phyloP scores from a whole-genome alignment of 2,113 vertebrate species.

The Climacteris rufus region DNA sequence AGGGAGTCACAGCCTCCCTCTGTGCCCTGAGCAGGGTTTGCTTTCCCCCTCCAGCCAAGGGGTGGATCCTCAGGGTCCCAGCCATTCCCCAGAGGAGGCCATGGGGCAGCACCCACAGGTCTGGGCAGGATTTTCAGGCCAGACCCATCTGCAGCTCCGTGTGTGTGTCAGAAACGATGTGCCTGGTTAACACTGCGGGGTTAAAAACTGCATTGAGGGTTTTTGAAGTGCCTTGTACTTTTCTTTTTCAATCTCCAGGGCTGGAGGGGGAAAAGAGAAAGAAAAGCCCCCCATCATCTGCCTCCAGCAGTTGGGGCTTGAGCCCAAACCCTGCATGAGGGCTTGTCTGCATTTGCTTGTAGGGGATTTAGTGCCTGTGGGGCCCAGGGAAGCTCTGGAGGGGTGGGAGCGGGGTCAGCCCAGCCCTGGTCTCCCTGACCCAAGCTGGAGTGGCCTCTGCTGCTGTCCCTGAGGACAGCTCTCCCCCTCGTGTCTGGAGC shows the following conservation, averaged over 20 bases:
- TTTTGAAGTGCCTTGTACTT: background rate
- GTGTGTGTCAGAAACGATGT: accelerated
- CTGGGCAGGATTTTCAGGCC: background rate
- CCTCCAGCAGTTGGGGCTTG: background rate
- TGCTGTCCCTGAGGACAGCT: background rate
- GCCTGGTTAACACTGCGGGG: no score
- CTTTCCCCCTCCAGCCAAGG: background rate
- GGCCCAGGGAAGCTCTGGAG: accelerated
- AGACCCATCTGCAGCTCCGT: background rate
- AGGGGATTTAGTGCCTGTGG: background rate
- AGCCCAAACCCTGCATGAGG: background rate
- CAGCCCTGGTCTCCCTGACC: background rate
- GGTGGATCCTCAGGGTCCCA: accelerated
- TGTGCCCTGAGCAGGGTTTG: background rate
- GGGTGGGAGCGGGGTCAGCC: background rate
- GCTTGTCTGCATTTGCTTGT: accelerated
- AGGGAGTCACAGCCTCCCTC: background rate
- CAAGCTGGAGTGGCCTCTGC: background rate
- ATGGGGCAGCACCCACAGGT: background rate
- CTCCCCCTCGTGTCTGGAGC: background rate
- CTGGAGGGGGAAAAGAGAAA: background rate
- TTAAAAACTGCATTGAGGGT: background rate
- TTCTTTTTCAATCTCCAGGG: background rate
- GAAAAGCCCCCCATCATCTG: background rate
- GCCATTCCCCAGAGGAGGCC: background rate